These are phyloP conservation scores for Antheraea pernyi DNA, from an alignment of 1,140 invertebrate genomes.

Conservation along the genomic window DNA sequence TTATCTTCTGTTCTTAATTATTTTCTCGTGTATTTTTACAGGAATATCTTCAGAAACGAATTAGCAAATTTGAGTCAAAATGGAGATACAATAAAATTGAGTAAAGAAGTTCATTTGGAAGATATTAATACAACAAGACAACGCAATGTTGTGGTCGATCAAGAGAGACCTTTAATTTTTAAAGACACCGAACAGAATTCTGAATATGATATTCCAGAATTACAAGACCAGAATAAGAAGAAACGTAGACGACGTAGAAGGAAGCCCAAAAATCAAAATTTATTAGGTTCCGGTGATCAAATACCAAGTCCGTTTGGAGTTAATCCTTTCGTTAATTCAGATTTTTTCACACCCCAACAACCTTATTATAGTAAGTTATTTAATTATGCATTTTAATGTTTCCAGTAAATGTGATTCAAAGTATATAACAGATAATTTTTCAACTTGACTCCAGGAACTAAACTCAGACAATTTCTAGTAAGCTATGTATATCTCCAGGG, in stretches of 20 bases:
- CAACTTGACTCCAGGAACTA: too few species aligned
- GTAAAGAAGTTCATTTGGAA: not conserved
- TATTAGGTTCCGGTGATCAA: not conserved
- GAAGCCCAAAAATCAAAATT: constrained; percentile 11
- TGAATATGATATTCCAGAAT: not conserved
- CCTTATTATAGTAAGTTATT: not conserved
- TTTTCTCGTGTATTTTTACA: not conserved
- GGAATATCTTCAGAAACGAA: not conserved
- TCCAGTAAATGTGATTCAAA: too few species aligned
- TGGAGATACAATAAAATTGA: not conserved
- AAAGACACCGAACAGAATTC: not conserved
- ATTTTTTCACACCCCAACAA: not conserved
- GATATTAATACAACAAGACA: not conserved
- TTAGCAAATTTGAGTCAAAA: not conserved
- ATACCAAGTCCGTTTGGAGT: not conserved
- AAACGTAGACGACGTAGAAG: constrained; percentile 5
- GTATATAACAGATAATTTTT: too few species aligned
- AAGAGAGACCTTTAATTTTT: not conserved
- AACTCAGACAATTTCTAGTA: too few species aligned
- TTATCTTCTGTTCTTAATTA: not conserved
- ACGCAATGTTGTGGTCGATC: not conserved
- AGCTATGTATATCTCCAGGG: too few species aligned
- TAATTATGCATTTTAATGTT: too few species aligned
- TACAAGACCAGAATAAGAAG: constrained; percentile 5
- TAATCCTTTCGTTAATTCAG: not conserved